Evolutionary conservation across 2,797 vertebrate genomes (phyloP), one percentile per base, ranked within the genome.

Genomic region (Esox masquinongy): DNA sequence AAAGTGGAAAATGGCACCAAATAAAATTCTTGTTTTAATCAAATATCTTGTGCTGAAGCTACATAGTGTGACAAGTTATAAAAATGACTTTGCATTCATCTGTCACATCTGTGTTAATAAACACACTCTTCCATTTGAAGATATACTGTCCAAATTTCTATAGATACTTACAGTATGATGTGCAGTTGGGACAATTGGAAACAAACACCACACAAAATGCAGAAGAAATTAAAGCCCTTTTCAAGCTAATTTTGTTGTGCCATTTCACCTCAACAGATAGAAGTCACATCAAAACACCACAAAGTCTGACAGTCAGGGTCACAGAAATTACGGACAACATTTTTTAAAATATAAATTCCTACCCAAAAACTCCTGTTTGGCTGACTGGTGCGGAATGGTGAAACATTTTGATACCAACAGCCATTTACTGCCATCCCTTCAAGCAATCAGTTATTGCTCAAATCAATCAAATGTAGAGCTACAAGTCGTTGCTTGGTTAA

Each of bases 71-170:
- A 80, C 74, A 80, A 88, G 89, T 89, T 87, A 85, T 85, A 43
- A 87, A 86, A 89, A 89, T 87, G 82, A 88, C 86, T 87, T 87
- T 77, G 73, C 77, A 85, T 91, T 88, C 26, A 86, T 88, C 84
- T 85, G 82, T 89, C 85, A 82, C 76, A n/a, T 71, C 78, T 82
- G 47, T 79, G 77, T 79, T 84, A 31, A 79, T 80, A 79, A 81
- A 77, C 83, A 79, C 77, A 14, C 56, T 11, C 56, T 61, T 61
- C n/a, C 24, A 61, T 14, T 79, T 87, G 84, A 90, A 86, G 79
- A 88, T 85, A 76, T 86, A 88, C 83, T 79, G 79, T 76, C 51
- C 68, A 75, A 78, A 63, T 12, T 63, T 63, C 61, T 64, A 5
- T 56, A 56, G 19, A 9, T 8, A 56, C n/a, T 8, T 47, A 43